Base-by-base conservation (phyloP, 2,888 invertebrate species). In the Eupithecia exiguata region DNA sequence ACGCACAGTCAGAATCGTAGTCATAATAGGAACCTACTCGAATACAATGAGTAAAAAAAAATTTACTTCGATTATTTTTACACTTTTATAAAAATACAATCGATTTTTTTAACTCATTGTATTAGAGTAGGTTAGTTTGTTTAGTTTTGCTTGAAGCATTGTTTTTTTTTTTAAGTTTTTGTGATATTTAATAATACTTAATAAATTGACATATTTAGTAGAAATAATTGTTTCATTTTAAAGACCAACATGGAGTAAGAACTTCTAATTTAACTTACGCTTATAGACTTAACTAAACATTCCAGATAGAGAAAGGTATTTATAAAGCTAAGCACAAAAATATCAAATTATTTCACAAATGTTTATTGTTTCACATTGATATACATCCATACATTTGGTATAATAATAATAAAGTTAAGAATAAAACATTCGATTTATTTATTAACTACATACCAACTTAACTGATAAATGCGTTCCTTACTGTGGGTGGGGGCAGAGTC, bases 281-380 rank as follows among this genome's bases (percentile, higher is more conserved):
- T 3, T 3, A 30, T 30, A 30, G 30, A 30, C 30, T 4, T 3
- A 30, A 30, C 30, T 30, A 10, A 40, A 12, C 18, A 46, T 46
- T 18, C n/a, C 1, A 49, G 21, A 49, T 3, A 9, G 9, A 35
- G 7, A 35, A 62, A 18, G 30, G 62, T 62, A 62, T 18, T 18
- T 35, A 35, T 35, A 9, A 35, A 10, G 3, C 6, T 9, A 18
- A 62, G 21, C 12, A 65, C 9, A 65, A 21, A 65, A 66, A 66
- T 61, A 58, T 35, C 21, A 61, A 58, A 53, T 25, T 53, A 53
- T 62, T 69, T 71, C 73, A 76, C 70, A 77, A 70, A 73, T 75
- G 68, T 79, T 78, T 80, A 80, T 79, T 76, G 65, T 77, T 80
- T 78, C 66, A 80, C 76, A 79, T 77, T 75, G 75, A 77, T 79